A percentile compares a stretch with the other conserved stretches of the same genome.
Evolutionary conservation across 2,113 vertebrate genomes (phyloP).

Genomic region (Coryphaenoides rupestris): DNA sequence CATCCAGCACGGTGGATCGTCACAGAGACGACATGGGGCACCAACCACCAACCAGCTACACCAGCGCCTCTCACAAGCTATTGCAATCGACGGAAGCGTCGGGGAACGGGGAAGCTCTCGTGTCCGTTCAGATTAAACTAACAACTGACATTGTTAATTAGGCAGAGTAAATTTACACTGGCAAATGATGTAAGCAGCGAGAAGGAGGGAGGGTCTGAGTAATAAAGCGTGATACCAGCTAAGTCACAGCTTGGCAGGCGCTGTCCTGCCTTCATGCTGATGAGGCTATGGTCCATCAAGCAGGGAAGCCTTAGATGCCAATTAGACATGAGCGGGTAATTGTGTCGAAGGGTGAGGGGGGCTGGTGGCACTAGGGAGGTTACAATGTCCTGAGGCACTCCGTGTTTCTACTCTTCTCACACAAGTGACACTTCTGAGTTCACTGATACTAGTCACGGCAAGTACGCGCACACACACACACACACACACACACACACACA

Average conservation of each 20-base stretch:
- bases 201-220: constrained; percentile 43
- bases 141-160: constrained; percentile 76
- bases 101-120: constrained; percentile 52
- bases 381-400: constrained; percentile 72
- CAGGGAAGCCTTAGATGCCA: constrained; percentile 75
- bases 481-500: constrained; percentile 7
- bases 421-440: constrained; percentile 64
- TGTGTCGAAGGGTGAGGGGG: constrained; percentile 62
- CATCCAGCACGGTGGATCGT: constrained; percentile 28
- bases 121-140: constrained; percentile 73
- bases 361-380: constrained; percentile 71
- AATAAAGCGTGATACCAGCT: constrained; percentile 77
- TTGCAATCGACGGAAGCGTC: constrained; percentile 48
- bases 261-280: constrained; percentile 75
- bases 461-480: constrained; percentile 22
- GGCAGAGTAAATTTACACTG: constrained; percentile 74
- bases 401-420: constrained; percentile 62
- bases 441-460: constrained; percentile 34
- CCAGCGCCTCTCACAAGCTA: constrained; percentile 37
- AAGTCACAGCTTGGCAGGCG: constrained; percentile 73
- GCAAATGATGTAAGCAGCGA: constrained; percentile 74
- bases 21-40: constrained; percentile 32
- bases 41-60: neutral
- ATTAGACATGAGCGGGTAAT: constrained; percentile 79
- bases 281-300: constrained; percentile 73